A percentile compares a stretch with the other conserved stretches of the same genome.
Evolutionary conservation across 2,113 vertebrate species (phyloP).

Genomic region (Lophochroa leadbeateri): DNA sequence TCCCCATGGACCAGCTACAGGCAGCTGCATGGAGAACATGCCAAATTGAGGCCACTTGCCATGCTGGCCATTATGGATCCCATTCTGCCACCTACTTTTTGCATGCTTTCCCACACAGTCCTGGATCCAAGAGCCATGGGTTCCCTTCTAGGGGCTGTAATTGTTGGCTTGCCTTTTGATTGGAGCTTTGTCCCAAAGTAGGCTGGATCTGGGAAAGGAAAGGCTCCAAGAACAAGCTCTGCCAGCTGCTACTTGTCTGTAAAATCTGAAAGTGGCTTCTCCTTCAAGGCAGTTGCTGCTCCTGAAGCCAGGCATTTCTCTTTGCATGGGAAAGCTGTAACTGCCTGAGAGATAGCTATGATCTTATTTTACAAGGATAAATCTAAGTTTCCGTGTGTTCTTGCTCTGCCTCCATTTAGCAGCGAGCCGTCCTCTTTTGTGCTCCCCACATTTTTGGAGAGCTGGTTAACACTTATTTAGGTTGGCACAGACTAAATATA

Average conservation of each 20-base stretch:
- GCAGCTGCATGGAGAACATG: neutral
- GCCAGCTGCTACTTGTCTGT: slow-evolving; percentile 35
- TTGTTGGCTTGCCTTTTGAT: neutral
- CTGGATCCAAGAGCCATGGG: neutral
- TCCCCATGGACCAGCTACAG: neutral
- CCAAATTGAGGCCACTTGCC: neutral
- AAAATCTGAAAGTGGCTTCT: neutral
- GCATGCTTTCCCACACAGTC: neutral
- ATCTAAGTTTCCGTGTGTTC: neutral
- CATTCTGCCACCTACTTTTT: neutral
- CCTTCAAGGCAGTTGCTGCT: neutral
- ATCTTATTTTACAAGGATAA: slow-evolving; percentile 17
- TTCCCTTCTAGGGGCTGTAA: neutral
- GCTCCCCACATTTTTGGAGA: slow-evolving; percentile 14
- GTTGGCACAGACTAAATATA: slow-evolving; percentile 26
- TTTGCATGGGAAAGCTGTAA: slow-evolving; percentile 11
- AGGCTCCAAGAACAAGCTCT: neutral
- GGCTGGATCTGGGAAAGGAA: neutral
- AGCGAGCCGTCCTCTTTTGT: neutral
- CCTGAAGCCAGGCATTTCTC: neutral
- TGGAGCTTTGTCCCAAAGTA: neutral
- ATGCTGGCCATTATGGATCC: rapidly evolving
- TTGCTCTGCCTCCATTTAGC: slow-evolving; percentile 4
- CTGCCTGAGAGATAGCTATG: neutral
- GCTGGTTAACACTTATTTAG: neutral